Conservation (phyloP, 2,113 vertebrate species). For the Pavo muticus region DNA sequence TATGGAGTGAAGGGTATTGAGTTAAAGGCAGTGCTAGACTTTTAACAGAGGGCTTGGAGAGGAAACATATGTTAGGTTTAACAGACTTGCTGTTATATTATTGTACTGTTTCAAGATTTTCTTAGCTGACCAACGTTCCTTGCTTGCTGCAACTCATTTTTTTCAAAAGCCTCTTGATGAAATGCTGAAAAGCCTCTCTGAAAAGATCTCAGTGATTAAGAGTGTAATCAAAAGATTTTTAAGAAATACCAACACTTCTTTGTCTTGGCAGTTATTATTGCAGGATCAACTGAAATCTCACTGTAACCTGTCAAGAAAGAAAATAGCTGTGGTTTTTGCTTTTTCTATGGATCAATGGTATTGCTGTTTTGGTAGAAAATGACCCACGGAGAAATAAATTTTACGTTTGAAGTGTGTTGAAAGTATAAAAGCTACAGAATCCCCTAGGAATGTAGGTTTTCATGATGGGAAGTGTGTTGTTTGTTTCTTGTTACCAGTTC, state of each 20-base stretch:
- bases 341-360: background rate
- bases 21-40: background rate
- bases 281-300: background rate
- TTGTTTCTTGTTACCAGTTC: background rate
- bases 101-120: background rate
- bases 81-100: background rate
- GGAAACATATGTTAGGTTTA: background rate
- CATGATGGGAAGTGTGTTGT: fast-evolving
- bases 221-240: background rate
- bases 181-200: background rate
- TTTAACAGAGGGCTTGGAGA: background rate
- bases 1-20: background rate
- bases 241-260: background rate
- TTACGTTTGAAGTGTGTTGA: background rate
- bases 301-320: background rate
- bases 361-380: background rate
- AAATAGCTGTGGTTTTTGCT: background rate
- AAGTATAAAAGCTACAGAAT: background rate
- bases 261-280: background rate
- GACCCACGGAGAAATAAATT: background rate
- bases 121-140: background rate
- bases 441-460: background rate
- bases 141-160: background rate
- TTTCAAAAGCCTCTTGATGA: background rate
- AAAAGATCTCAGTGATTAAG: background rate